phyloP scores from a whole-genome alignment of 2,888 invertebrate genomes.

The Leucania comma region DNA sequence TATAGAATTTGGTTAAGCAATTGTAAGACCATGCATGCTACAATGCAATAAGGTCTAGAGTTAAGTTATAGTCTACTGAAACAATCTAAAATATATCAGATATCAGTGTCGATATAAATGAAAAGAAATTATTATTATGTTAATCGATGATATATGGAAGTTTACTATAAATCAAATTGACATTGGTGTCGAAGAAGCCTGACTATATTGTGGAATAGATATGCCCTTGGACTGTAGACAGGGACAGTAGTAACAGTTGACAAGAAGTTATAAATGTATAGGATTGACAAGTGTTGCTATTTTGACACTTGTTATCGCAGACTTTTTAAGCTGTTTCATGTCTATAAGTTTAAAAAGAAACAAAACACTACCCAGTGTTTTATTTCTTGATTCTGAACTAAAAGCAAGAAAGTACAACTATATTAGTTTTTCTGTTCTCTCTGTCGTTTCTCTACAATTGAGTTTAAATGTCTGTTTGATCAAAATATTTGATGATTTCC shows the following conservation, averaged over 20 bases:
- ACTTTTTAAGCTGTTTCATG: neutral
- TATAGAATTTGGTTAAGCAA: conserved; percentile 1
- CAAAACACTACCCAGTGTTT: neutral
- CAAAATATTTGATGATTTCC: conserved; percentile 5
- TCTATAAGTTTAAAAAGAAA: neutral
- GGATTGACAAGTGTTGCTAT: neutral
- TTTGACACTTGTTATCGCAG: no score
- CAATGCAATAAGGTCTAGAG: conserved; percentile 21
- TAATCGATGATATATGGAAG: conserved; percentile 35
- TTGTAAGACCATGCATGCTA: conserved; percentile 3
- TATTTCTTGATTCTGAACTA: neutral
- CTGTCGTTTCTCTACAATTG: neutral
- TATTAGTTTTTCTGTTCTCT: neutral
- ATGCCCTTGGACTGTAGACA: no score
- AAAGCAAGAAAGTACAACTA: neutral
- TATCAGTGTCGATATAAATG: conserved; percentile 17
- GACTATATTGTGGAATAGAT: conserved; percentile 7
- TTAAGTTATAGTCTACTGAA: conserved; percentile 36
- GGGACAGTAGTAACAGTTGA: neutral
- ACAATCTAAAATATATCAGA: conserved; percentile 14
- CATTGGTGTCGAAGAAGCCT: conserved; percentile 11
- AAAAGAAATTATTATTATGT: conserved; percentile 16
- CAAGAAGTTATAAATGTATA: neutral
- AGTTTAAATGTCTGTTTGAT: no score
- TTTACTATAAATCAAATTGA: conserved; percentile 6